Evolutionary conservation across 2,888 invertebrate species (phyloP).

Genomic region (Crioceris asparagi): DNA sequence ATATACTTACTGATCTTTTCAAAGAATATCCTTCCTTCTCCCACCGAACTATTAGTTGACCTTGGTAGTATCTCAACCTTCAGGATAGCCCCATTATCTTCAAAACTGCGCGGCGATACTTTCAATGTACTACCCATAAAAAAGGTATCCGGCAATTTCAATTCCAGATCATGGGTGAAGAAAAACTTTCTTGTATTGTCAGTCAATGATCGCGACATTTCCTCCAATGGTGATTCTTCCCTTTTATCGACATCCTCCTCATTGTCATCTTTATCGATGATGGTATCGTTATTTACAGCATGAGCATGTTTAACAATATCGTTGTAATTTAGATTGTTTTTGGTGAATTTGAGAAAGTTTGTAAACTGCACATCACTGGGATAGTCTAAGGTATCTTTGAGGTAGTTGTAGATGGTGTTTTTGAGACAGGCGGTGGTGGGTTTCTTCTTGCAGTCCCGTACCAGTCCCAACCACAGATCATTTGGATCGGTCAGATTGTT

Average conservation of each 20-base stretch:
- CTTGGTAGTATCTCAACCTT: conserved; percentile 60
- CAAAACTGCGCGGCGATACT: conserved; percentile 62
- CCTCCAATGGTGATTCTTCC: conserved; percentile 52
- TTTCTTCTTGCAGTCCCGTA: conserved; percentile 53
- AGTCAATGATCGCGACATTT: conserved; percentile 61
- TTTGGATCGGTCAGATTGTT: conserved; percentile 42
- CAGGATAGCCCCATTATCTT: conserved; percentile 63
- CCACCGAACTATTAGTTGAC: conserved; percentile 21
- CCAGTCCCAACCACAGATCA: conserved; percentile 60
- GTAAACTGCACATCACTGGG: conserved; percentile 30
- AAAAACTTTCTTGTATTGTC: conserved; percentile 55
- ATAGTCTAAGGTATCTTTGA: conserved; percentile 54
- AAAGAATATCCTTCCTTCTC: conserved; percentile 49
- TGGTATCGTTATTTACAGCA: too few species aligned
- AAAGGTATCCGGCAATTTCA: conserved; percentile 59
- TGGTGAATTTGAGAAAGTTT: conserved; percentile 45
- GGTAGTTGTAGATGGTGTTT: conserved; percentile 62
- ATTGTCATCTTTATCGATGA: too few species aligned
- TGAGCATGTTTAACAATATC: conserved; percentile 25
- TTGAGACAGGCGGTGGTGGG: conserved; percentile 66
- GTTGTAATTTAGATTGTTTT: conserved; percentile 26
- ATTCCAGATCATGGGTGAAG: conserved; percentile 64
- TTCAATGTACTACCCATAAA: conserved; percentile 64
- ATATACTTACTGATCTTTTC: conserved; percentile 59
- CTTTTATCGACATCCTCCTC: conserved; percentile 35